phyloP scores from a whole-genome alignment of 2,113 vertebrate genomes.

The Ranitomeya imitator region DNA sequence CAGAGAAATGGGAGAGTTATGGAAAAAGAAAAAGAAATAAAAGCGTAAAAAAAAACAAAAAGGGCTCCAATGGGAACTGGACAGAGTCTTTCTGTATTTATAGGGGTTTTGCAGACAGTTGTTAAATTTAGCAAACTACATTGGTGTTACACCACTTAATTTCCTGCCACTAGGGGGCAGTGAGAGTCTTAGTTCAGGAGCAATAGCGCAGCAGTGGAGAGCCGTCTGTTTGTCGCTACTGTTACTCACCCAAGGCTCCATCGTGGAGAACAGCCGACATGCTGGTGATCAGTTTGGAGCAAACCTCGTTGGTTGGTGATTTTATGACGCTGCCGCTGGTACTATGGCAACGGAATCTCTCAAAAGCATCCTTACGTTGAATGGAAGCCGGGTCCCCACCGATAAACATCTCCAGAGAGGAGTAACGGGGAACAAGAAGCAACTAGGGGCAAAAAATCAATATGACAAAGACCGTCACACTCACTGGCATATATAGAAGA shows the following conservation, averaged over 20 bases:
- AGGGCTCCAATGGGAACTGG: no score
- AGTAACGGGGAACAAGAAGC: conserved; percentile 83
- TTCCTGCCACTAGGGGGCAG: not conserved
- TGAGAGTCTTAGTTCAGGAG: not conserved
- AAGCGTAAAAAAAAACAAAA: not conserved
- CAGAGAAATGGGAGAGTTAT: no score
- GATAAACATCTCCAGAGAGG: conserved; percentile 90
- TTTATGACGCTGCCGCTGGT: conserved; percentile 74
- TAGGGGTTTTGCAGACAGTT: not conserved
- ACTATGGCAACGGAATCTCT: conserved; percentile 87
- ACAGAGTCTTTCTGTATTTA: not conserved
- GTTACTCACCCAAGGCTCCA: conserved; percentile 85
- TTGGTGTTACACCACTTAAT: not conserved
- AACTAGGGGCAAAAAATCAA: conserved; percentile 71
- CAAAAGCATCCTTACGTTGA: conserved; percentile 79
- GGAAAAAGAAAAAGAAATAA: no score
- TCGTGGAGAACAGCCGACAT: conserved; percentile 85
- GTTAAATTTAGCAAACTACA: not conserved
- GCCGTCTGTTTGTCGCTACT: not conserved
- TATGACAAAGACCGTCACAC: not conserved
- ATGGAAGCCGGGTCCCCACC: conserved; percentile 78
- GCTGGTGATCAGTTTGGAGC: conserved; percentile 84
- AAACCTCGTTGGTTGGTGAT: conserved; percentile 76
- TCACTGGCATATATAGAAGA: not conserved
- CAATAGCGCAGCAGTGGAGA: not conserved